phyloP scores from a whole-genome alignment of 2,113 vertebrate species.

The Polyodon spathula region DNA sequence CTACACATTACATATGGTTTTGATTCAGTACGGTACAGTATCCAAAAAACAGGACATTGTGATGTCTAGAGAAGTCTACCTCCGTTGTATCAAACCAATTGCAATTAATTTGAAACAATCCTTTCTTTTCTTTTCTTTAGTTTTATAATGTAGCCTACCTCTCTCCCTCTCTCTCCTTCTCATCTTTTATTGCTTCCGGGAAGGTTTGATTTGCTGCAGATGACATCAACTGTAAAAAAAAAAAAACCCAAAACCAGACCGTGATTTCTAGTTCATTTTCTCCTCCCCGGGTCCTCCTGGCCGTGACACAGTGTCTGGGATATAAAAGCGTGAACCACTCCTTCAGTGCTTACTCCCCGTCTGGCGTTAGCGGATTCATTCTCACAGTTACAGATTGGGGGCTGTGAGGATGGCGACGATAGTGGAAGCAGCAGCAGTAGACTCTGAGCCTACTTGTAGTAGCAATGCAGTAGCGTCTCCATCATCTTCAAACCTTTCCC shows the following conservation, averaged over 20 bases:
- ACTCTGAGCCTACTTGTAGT: slow-evolving; percentile 65
- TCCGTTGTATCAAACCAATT: too few relatives aligned
- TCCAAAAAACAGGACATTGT: too few relatives aligned
- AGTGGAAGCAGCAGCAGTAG: slow-evolving; percentile 63
- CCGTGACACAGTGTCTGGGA: slow-evolving; percentile 61
- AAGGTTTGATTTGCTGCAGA: slow-evolving; percentile 75
- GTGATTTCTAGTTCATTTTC: slow-evolving; percentile 28
- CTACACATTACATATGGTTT: too few relatives aligned
- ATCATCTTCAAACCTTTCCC: slow-evolving; percentile 66
- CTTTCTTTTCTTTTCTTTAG: too few relatives aligned
- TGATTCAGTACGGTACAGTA: too few relatives aligned
- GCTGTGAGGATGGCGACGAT: slow-evolving; percentile 79
- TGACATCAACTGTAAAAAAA: slow-evolving; percentile 85
- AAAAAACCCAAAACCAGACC: slow-evolving; percentile 30
- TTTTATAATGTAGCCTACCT: too few relatives aligned
- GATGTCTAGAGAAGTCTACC: too few relatives aligned
- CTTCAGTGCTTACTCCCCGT: slow-evolving; percentile 52
- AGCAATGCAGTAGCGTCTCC: slow-evolving; percentile 47
- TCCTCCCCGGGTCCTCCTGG: slow-evolving; percentile 62
- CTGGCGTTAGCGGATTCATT: slow-evolving; percentile 37
- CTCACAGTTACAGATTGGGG: slow-evolving; percentile 6
- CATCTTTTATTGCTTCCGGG: too few relatives aligned
- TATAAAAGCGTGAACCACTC: slow-evolving; percentile 75
- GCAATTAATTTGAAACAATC: too few relatives aligned
- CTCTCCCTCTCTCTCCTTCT: too few relatives aligned